These are phyloP conservation scores for Drosophila equinoxialis DNA, from an alignment of 1,140 invertebrate species.

Conservation along the genomic window DNA sequence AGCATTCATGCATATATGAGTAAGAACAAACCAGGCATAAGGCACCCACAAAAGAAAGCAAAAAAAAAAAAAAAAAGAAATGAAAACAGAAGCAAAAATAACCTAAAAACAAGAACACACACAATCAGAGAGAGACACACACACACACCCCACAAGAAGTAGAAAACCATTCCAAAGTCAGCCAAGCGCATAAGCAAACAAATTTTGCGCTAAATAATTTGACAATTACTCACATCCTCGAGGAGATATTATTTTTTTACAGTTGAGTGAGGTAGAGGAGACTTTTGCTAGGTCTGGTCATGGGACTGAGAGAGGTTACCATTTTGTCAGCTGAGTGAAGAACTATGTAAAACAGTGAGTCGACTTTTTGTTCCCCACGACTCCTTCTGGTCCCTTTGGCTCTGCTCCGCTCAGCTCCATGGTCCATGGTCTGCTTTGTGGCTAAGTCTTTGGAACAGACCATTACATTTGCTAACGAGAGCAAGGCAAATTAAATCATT, in stretches of 20 bases:
- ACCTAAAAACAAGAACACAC: slow-evolving; percentile 12
- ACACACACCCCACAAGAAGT: slow-evolving; percentile 56
- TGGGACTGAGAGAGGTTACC: slow-evolving; percentile 27
- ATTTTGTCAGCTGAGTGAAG: slow-evolving; percentile 40
- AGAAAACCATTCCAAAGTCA: slow-evolving; percentile 74
- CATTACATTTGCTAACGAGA: slow-evolving; percentile 82
- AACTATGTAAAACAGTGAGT: slow-evolving; percentile 50
- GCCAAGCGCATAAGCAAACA: slow-evolving; percentile 79
- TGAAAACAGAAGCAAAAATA: neutral
- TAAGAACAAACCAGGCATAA: slow-evolving; percentile 76
- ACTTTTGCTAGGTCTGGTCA: neutral
- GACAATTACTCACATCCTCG: slow-evolving; percentile 82
- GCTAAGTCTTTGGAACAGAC: slow-evolving; percentile 75
- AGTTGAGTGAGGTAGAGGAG: neutral
- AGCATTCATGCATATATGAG: slow-evolving; percentile 81
- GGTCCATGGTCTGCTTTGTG: slow-evolving; percentile 33
- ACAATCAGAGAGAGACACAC: slow-evolving; percentile 20
- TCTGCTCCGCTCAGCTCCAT: neutral
- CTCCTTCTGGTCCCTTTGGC: neutral
- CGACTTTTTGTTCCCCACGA: neutral
- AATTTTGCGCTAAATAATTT: slow-evolving; percentile 83
- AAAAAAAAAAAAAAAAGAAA: slow-evolving; percentile 16
- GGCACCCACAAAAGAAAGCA: slow-evolving; percentile 18
- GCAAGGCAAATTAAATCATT: slow-evolving; percentile 83
- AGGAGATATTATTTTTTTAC: slow-evolving; percentile 14